Conservation (phyloP, 2,888 invertebrate genomes). For the Lumbricus terrestris region DNA sequence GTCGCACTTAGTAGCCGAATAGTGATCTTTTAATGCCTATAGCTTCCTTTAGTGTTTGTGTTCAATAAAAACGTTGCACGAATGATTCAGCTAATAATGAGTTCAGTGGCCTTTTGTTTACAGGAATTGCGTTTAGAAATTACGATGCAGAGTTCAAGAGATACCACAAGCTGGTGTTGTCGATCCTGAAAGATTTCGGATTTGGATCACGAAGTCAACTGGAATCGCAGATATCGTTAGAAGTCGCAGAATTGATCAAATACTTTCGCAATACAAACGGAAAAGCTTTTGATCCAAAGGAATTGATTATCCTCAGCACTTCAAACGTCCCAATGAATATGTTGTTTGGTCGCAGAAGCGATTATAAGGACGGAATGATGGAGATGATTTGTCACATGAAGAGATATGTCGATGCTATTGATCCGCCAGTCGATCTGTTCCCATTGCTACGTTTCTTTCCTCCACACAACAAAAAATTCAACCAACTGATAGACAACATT, state of each 20-base stretch:
- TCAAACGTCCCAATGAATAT: slow-evolving; percentile 16
- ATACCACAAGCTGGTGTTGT: slow-evolving; percentile 10
- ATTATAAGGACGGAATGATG: neutral
- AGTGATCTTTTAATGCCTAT: too few relatives aligned
- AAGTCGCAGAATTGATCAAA: slow-evolving; percentile 13
- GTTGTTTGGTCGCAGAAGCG: neutral
- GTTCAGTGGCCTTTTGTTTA: neutral
- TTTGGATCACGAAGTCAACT: neutral
- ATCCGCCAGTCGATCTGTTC: neutral
- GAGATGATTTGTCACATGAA: neutral
- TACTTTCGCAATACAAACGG: neutral
- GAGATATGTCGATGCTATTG: neutral
- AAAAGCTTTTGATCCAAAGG: slow-evolving; percentile 9
- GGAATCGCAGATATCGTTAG: slow-evolving; percentile 16
- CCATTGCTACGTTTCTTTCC: slow-evolving; percentile 13
- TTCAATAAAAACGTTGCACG: too few relatives aligned
- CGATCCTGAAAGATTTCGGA: slow-evolving; percentile 20
- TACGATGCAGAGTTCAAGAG: slow-evolving; percentile 22
- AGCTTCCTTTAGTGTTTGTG: too few relatives aligned
- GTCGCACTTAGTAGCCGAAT: too few relatives aligned
- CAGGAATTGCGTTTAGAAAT: neutral
- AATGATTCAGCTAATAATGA: too few relatives aligned
- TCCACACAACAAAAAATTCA: neutral
- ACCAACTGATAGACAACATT: neutral
- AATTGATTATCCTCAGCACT: neutral